A percentile compares a stretch with the other conserved stretches of the same genome.
phyloP scores from a whole-genome alignment of 92 coral and sea anemone species.

The Porites cylindrica region DNA sequence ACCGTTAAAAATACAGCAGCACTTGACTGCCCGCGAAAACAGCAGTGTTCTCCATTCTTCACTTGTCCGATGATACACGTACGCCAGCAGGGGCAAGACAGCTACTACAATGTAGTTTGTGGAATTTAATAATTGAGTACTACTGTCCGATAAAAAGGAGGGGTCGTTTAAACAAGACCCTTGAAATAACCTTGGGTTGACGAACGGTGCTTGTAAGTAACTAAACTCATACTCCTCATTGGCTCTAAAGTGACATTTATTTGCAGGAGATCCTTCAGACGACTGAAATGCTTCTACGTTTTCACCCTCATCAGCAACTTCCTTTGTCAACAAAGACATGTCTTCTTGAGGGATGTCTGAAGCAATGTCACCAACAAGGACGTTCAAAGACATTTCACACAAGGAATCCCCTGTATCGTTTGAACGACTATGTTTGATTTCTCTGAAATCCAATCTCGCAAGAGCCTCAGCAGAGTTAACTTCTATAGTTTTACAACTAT shows the following conservation, averaged over 20 bases:
- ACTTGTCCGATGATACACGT: slow-evolving; percentile 36
- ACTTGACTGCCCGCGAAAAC: slow-evolving; percentile 33
- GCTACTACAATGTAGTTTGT: slow-evolving; percentile 31
- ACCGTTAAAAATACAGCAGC: slow-evolving; percentile 60
- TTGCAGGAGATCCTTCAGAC: neutral
- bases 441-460: neutral
- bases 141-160: neutral
- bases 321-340: neutral
- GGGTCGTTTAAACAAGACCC: neutral
- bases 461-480: neutral
- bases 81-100: slow-evolving; percentile 48
- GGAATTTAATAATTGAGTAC: slow-evolving; percentile 22
- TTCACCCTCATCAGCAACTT: neutral
- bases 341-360: neutral
- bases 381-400: neutral
- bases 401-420: neutral
- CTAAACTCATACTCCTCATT: neutral
- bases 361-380: neutral
- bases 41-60: slow-evolving; percentile 47
- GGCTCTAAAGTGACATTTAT: neutral
- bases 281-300: neutral
- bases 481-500: neutral
- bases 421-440: neutral
- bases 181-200: slow-evolving; percentile 28
- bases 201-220: slow-evolving; percentile 20